Evolutionary conservation across 1,140 invertebrate genomes (phyloP).

Genomic region (Metaphire vulgaris): DNA sequence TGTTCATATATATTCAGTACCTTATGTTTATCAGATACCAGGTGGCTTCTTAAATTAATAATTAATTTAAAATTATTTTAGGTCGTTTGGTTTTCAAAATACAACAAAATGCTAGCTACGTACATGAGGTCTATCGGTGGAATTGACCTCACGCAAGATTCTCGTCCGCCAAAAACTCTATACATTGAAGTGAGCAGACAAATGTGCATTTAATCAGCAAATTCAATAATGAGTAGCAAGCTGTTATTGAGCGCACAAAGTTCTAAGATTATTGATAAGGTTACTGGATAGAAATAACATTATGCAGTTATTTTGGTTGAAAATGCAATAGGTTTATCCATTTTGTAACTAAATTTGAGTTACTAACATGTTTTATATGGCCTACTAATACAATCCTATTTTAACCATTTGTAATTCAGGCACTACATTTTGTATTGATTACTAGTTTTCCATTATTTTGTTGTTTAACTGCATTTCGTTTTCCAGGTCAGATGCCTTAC

Average conservation of each 20-base stretch:
- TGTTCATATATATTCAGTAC: no score
- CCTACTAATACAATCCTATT: no score
- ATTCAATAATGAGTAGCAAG: background rate
- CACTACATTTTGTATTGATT: background rate
- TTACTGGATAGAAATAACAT: background rate
- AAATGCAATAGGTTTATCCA: background rate
- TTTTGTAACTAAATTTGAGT: constrained; percentile 1
- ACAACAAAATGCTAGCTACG: constrained; percentile 74
- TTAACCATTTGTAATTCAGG: background rate
- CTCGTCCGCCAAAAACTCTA: constrained; percentile 83
- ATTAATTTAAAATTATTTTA: constrained; percentile 33
- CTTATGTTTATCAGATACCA: constrained; percentile 11
- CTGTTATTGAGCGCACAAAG: background rate
- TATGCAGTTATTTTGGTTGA: background rate
- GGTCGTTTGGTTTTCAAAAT: constrained; percentile 76
- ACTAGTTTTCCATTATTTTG: background rate
- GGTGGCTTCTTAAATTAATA: background rate
- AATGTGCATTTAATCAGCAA: background rate
- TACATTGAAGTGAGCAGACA: constrained; percentile 67
- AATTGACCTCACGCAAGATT: constrained; percentile 77
- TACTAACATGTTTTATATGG: background rate
- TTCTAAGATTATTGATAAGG: background rate
- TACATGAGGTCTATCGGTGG: constrained; percentile 82
- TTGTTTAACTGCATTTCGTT: constrained; percentile 16
- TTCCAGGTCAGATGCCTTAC: constrained; percentile 70